Conservation (phyloP, 1,140 invertebrate genomes). For the Meloidogyne hapla region DNA sequence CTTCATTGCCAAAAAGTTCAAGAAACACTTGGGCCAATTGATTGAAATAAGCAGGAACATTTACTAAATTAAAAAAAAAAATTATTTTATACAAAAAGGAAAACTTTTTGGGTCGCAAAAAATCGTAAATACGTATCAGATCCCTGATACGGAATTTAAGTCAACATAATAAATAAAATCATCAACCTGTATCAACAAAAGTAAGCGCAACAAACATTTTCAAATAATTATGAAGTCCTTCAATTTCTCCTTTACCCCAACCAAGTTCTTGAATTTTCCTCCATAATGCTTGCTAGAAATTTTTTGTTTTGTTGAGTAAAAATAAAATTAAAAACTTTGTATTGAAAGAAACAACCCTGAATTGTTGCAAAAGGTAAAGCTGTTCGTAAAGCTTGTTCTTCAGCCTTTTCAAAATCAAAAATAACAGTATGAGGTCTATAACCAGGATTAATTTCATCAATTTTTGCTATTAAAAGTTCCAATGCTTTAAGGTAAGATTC, state of each 20-base stretch:
- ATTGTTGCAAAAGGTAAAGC: background rate
- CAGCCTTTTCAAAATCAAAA: constrained; percentile 12
- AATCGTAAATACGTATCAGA: no score
- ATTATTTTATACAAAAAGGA: background rate
- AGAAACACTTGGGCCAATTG: background rate
- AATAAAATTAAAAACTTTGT: background rate
- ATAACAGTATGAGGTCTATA: background rate
- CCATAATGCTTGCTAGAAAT: background rate
- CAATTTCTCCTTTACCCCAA: background rate
- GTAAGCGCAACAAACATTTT: constrained; percentile 22
- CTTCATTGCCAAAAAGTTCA: background rate
- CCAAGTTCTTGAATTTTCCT: constrained; percentile 17
- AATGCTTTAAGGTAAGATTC: constrained; percentile 3
- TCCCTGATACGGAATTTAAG: no score
- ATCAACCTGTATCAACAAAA: constrained; percentile 8
- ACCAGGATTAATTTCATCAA: constrained; percentile 3
- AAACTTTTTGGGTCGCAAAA: no score
- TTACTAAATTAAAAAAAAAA: background rate
- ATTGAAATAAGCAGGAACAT: background rate
- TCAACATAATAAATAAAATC: no score
- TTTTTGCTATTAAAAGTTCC: background rate
- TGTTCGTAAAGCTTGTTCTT: background rate
- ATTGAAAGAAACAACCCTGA: constrained; percentile 7
- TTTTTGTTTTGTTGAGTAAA: no score
- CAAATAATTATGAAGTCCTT: constrained; percentile 10